Evolutionary conservation across 2,888 invertebrate genomes (phyloP), one percentile per base, ranked within the genome.

Genomic region (Aromia moschata): DNA sequence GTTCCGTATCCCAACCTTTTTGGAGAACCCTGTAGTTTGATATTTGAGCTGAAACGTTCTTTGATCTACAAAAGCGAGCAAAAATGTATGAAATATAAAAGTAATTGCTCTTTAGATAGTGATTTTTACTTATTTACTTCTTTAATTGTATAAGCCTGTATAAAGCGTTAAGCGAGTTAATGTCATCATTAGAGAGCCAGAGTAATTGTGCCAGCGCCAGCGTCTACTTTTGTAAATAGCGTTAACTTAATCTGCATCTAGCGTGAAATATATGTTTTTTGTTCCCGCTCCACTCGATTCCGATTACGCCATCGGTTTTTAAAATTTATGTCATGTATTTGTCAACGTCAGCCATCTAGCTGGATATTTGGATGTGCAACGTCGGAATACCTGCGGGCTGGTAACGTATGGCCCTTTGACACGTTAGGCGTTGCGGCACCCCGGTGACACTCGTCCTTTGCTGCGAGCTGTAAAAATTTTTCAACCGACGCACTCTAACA

Each of bases 301-400:
- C 64, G 70, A 70, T 70, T 69, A 70, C 61, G 57, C 61, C 65
- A 61, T 69, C 60, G 66, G 67, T 65, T 67, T 61, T 60, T 56
- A 33, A 59, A 63, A 70, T 70, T 70, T 70, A 70, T 69, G 64
- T 53, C 52, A 15, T 16, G 51, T 62, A 69, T 70, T 69, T 66
- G 56, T 70, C 69, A 70, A 64, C 51, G 70, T 69, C 68, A 17
- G 40, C 31, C 18, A 53, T 58, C 47, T 43, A 41, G 45, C 25
- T 54, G 60, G 62, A 62, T 61, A 64, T 64, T 66, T 58, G 60
- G 59, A 58, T 64, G 52, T 56, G 56, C 49, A 38, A 53, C 37
- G 64, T 57, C 58, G 53, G 55, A 46, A 60, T 65, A 65, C 62
- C 58, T 62, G 61, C 54, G 62, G 62, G 60, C 56, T 25, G 33